Percentiles rank a stretch among this genome's conserved stretches.
phyloP scores from a whole-genome alignment of 2,797 vertebrate genomes.

The Coccyzus lansbergi region DNA sequence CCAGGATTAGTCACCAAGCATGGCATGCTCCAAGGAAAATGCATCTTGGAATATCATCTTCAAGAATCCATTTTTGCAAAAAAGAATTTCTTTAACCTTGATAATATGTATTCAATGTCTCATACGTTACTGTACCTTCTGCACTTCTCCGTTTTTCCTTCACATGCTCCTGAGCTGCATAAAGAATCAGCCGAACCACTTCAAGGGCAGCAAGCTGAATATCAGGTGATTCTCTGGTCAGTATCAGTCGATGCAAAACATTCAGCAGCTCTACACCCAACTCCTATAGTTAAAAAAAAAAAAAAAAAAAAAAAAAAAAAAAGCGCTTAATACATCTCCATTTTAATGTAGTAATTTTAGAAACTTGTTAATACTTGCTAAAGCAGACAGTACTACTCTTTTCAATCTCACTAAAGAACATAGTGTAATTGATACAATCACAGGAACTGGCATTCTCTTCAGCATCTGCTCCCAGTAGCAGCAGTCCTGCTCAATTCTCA shows the following conservation, averaged over 20 bases:
- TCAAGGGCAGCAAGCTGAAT: slow-evolving; percentile 88
- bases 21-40: neutral
- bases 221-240: slow-evolving; percentile 87
- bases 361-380: neutral
- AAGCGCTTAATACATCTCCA: neutral
- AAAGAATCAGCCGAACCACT: slow-evolving; percentile 85
- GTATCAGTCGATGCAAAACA: slow-evolving; percentile 89
- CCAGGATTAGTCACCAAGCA: neutral
- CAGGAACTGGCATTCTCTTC: neutral
- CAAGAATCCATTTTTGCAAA: neutral
- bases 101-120: neutral
- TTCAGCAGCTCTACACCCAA: slow-evolving; percentile 90
- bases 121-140: slow-evolving; percentile 79
- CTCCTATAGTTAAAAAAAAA: slow-evolving; percentile 73
- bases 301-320: slow-evolving; percentile 58
- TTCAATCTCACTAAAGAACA: neutral
- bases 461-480: neutral
- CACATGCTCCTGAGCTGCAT: slow-evolving; percentile 89
- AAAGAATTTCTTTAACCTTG: neutral
- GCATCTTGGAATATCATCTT: neutral
- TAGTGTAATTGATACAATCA: neutral
- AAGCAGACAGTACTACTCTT: neutral
- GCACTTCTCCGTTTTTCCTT: slow-evolving; percentile 92
- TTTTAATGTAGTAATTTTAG: neutral
- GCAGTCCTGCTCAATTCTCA: neutral